These are phyloP conservation scores for Anorthoa munda DNA, from an alignment of 2,888 invertebrate species.

Conservation along the genomic window DNA sequence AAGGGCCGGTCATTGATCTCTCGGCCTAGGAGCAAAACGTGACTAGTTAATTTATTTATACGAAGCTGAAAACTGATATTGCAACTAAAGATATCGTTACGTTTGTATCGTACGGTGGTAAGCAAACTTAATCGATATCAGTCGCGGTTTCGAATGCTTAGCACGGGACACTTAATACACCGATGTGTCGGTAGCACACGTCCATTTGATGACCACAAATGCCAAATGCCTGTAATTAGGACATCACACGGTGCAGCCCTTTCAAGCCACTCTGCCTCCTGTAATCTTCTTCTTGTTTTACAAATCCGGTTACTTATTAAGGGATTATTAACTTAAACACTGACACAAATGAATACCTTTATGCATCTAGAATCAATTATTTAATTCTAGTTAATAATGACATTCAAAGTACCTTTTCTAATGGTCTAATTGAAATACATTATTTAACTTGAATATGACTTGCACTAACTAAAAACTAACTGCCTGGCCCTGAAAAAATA, in stretches of 20 bases:
- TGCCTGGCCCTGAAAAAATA: conserved; percentile 48
- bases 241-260: not conserved
- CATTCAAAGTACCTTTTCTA: not conserved
- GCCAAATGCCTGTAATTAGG: conserved; percentile 14
- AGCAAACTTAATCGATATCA: conserved; percentile 55
- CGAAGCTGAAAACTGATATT: conserved; percentile 61
- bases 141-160: conserved; percentile 48
- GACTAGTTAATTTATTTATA: conserved; percentile 68
- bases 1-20: conserved; percentile 84
- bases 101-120: conserved; percentile 50
- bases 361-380: not conserved
- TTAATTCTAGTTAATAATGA: not conserved
- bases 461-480: conserved; percentile 22
- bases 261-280: not conserved
- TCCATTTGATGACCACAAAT: conserved; percentile 30
- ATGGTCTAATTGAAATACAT: not conserved
- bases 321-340: not conserved
- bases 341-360: conserved; percentile 1
- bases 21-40: conserved; percentile 74
- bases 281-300: not conserved
- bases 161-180: conserved; percentile 33
- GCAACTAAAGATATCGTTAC: conserved; percentile 57
- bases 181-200: conserved; percentile 16
- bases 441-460: not conserved
- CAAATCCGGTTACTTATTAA: not conserved